phyloP scores from a whole-genome alignment of 2,888 invertebrate species.

The Eurytoma californica region DNA sequence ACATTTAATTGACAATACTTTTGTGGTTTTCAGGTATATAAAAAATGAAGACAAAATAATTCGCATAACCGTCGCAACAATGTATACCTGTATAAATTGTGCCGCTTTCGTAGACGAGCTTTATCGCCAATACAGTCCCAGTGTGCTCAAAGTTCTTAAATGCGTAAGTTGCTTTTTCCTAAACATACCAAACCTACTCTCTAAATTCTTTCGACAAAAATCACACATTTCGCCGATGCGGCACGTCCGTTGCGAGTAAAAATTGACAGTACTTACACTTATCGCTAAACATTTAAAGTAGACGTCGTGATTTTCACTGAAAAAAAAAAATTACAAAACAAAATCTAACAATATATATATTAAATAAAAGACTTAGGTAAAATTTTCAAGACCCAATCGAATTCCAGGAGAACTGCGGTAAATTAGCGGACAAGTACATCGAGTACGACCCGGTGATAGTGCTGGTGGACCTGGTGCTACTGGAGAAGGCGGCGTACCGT shows the following conservation, averaged over 20 bases:
- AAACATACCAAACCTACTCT: too few species aligned
- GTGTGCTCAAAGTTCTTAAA: constrained; percentile 83
- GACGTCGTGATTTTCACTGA: too few species aligned
- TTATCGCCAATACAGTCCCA: constrained; percentile 83
- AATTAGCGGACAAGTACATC: constrained; percentile 90
- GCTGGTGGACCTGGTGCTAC: constrained; percentile 88
- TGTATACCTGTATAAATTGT: constrained; percentile 82
- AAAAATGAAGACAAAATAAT: not conserved
- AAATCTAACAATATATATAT: too few species aligned
- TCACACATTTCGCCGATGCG: too few species aligned
- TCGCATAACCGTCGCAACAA: constrained; percentile 47
- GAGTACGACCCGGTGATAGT: constrained; percentile 94
- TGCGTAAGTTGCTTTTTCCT: constrained; percentile 79
- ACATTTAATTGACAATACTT: too few species aligned
- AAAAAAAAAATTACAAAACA: too few species aligned
- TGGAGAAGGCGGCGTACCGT: constrained; percentile 88
- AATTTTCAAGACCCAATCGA: too few species aligned
- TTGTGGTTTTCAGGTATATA: constrained; percentile 11
- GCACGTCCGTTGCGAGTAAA: too few species aligned
- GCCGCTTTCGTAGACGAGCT: constrained; percentile 80
- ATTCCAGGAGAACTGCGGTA: constrained; percentile 83
- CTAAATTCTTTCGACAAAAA: too few species aligned
- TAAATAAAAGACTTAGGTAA: too few species aligned
- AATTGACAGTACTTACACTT: too few species aligned
- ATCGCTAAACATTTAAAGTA: too few species aligned